Percentiles rank a stretch among this genome's conserved stretches.
Evolutionary conservation across 2,888 invertebrate species (phyloP).

Genomic region (Eugnorisma glareosa): DNA sequence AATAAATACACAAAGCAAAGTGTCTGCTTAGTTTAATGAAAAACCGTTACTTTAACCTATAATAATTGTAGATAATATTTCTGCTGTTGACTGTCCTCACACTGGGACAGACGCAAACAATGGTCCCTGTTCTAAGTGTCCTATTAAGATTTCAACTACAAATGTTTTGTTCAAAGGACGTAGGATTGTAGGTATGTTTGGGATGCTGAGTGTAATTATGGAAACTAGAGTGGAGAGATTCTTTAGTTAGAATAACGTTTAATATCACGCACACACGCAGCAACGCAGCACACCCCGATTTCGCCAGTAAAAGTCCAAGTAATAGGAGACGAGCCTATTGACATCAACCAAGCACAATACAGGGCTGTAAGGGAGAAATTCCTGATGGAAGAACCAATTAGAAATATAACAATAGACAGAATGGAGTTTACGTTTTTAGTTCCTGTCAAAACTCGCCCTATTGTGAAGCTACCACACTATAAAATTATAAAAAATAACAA

Average conservation of each 20-base stretch:
- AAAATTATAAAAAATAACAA: constrained; percentile 14
- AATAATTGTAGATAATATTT: neutral
- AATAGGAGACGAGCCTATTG: neutral
- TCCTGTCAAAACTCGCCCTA: neutral
- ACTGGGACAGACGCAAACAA: constrained; percentile 30
- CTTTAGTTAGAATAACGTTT: neutral
- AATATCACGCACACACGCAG: neutral
- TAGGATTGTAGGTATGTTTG: constrained; percentile 9
- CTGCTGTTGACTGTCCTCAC: constrained; percentile 23
- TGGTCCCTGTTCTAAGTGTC: constrained; percentile 34
- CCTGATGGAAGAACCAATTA: neutral
- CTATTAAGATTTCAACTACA: constrained; percentile 55
- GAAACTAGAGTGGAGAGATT: neutral
- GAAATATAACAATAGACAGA: neutral
- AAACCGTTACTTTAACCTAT: neutral
- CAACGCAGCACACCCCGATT: neutral
- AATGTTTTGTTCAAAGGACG: constrained; percentile 32
- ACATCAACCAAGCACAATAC: neutral
- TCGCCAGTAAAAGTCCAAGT: neutral
- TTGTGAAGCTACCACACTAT: neutral
- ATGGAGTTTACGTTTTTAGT: neutral
- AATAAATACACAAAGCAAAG: neutral
- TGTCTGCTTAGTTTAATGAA: neutral
- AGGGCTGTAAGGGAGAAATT: neutral
- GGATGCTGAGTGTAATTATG: constrained; percentile 1